Evolutionary conservation across 2,797 vertebrate genomes (phyloP).

Genomic region (Pantherophis vulpinus): DNA sequence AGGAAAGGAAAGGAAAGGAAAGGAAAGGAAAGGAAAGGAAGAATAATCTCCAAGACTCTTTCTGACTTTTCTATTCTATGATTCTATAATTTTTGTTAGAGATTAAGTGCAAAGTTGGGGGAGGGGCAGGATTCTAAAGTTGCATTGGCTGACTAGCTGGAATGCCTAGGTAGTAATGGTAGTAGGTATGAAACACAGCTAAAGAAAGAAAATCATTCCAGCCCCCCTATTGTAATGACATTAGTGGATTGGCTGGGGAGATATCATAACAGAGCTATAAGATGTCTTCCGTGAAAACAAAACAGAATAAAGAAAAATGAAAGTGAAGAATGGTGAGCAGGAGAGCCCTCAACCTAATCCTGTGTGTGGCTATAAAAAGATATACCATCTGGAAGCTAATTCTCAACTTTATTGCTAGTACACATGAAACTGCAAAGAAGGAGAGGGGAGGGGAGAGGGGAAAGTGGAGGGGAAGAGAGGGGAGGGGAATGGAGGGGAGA

Average conservation of each 20-base stretch:
- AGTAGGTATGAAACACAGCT: not conserved
- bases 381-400: constrained; percentile 66
- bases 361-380: constrained; percentile 59
- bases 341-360: constrained; percentile 58
- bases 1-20: too few species aligned
- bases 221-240: constrained; percentile 8
- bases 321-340: constrained; percentile 44
- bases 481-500: too few species aligned
- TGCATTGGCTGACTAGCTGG: not conserved
- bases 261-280: not conserved
- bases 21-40: too few species aligned
- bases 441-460: not conserved
- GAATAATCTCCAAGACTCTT: too few species aligned
- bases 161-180: not conserved
- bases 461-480: too few species aligned
- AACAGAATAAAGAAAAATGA: constrained; percentile 55
- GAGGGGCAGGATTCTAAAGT: not conserved
- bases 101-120: not conserved
- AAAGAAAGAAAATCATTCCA: not conserved
- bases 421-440: constrained; percentile 22
- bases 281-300: constrained; percentile 10
- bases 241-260: constrained; percentile 13
- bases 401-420: constrained; percentile 51
- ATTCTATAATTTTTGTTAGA: not conserved
- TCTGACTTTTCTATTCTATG: not conserved